These are phyloP conservation scores for Phaetusa simplex DNA, from an alignment of 2,113 vertebrate species.

Conservation along the genomic window DNA sequence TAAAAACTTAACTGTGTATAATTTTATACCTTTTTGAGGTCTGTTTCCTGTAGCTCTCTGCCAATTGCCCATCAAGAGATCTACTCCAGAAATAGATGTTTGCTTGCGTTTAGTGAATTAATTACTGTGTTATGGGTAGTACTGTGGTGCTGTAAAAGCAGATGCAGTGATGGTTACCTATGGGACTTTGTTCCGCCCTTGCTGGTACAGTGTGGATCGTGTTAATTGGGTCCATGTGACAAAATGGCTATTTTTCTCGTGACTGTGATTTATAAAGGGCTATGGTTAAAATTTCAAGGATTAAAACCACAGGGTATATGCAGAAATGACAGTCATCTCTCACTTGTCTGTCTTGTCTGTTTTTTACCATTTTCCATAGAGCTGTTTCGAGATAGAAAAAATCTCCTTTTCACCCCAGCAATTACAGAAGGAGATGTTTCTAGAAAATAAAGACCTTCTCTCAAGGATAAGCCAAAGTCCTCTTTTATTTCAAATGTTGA, in stretches of 20 bases:
- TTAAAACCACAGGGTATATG: not conserved
- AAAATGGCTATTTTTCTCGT: not conserved
- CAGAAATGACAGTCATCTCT: not conserved
- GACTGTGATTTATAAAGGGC: not conserved
- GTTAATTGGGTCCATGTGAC: not conserved
- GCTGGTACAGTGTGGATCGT: not conserved
- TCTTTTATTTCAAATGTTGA: not conserved
- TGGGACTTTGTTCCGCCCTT: not conserved
- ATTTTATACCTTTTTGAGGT: not conserved
- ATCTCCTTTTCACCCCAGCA: not conserved
- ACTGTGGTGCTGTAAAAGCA: not conserved
- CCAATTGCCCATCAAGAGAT: not conserved
- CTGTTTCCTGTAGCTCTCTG: not conserved
- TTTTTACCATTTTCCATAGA: not conserved
- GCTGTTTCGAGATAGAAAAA: not conserved
- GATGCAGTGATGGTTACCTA: not conserved
- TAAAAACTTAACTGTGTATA: not conserved
- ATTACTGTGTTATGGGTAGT: not conserved
- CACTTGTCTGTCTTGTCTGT: not conserved
- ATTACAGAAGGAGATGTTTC: not conserved
- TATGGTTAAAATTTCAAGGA: not conserved
- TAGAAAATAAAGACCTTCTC: not conserved
- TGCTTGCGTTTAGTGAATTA: not conserved
- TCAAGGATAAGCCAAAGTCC: not conserved
- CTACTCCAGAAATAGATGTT: not conserved